phyloP scores from a whole-genome alignment of 1,140 invertebrate genomes.

The Drosophila murphyi region DNA sequence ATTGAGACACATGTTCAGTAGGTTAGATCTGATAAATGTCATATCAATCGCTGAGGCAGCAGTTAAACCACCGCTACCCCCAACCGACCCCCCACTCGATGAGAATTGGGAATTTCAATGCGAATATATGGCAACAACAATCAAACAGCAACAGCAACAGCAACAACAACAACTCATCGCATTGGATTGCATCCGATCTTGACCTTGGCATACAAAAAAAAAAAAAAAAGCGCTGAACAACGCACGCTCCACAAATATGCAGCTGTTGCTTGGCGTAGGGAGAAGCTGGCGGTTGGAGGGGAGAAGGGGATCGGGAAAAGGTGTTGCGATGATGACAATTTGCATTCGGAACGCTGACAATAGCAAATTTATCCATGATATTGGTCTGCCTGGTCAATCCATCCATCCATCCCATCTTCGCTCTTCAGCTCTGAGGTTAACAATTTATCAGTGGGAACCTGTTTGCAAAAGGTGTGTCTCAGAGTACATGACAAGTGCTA shows the following conservation, averaged over 20 bases:
- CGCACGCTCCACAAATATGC: slow-evolving; percentile 33
- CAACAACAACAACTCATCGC: slow-evolving; percentile 9
- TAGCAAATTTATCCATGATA: slow-evolving; percentile 5
- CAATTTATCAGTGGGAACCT: background rate
- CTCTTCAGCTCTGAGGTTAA: background rate
- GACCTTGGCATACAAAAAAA: slow-evolving; percentile 49
- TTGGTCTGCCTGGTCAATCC: background rate
- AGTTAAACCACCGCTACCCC: background rate
- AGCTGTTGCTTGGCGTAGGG: slow-evolving; percentile 14
- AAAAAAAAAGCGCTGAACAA: slow-evolving; percentile 23
- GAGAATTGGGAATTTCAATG: slow-evolving; percentile 37
- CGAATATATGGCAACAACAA: slow-evolving; percentile 15
- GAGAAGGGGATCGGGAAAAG: background rate
- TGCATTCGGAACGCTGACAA: slow-evolving; percentile 10
- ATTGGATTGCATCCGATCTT: slow-evolving; percentile 33
- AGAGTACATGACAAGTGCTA: background rate
- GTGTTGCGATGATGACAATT: slow-evolving; percentile 7
- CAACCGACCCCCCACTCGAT: background rate
- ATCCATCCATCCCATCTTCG: background rate
- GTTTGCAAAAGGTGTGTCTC: background rate
- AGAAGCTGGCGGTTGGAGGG: background rate
- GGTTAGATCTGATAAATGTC: slow-evolving; percentile 22
- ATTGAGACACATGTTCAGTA: slow-evolving; percentile 6
- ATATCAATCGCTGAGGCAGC: slow-evolving; percentile 28
- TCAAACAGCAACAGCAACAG: slow-evolving; percentile 10